Percentiles rank a stretch among this genome's conserved stretches.
These are phyloP conservation scores for Drosophila obscura DNA, from an alignment of 1,140 invertebrate genomes.

Conservation along the genomic window DNA sequence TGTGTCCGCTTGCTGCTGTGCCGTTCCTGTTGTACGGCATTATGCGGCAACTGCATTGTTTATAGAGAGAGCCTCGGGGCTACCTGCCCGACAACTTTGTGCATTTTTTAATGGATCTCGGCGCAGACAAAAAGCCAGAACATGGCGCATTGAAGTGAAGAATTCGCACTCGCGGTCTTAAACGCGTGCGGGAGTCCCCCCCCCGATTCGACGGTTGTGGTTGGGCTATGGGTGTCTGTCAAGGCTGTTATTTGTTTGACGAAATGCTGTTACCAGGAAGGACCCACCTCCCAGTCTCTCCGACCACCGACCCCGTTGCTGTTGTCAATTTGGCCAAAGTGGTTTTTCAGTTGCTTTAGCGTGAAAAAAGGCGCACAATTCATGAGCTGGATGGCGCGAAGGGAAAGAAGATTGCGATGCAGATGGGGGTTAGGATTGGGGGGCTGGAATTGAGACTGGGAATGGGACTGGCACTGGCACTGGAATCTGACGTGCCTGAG, in stretches of 20 bases:
- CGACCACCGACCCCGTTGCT: constrained; percentile 10
- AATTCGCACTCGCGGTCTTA: constrained; percentile 81
- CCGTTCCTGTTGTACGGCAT: constrained; percentile 55
- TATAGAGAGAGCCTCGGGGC: constrained; percentile 58
- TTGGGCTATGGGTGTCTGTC: constrained; percentile 24
- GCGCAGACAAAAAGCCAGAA: constrained; percentile 50
- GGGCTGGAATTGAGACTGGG: not conserved
- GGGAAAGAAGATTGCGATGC: not conserved
- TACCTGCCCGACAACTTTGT: constrained; percentile 63
- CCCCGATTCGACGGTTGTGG: not conserved
- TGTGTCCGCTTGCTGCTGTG: constrained; percentile 27
- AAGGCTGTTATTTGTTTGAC: constrained; percentile 50
- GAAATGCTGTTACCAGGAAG: constrained; percentile 75
- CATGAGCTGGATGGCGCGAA: constrained; percentile 6
- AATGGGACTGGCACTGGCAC: constrained; percentile 1
- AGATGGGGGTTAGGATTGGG: not conserved
- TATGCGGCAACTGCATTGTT: constrained; percentile 75
- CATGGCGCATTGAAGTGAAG: constrained; percentile 79
- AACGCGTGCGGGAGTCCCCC: constrained; percentile 44
- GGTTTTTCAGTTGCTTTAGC: constrained; percentile 84
- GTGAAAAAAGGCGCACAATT: constrained; percentile 76
- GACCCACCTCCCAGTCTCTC: constrained; percentile 29
- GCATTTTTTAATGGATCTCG: constrained; percentile 79
- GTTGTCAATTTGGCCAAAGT: constrained; percentile 84
- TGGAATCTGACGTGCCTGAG: no score